Percentiles rank a stretch among this genome's conserved stretches.
These are phyloP conservation scores for Athetis lepigone DNA, from an alignment of 2,888 invertebrate genomes.

Conservation along the genomic window DNA sequence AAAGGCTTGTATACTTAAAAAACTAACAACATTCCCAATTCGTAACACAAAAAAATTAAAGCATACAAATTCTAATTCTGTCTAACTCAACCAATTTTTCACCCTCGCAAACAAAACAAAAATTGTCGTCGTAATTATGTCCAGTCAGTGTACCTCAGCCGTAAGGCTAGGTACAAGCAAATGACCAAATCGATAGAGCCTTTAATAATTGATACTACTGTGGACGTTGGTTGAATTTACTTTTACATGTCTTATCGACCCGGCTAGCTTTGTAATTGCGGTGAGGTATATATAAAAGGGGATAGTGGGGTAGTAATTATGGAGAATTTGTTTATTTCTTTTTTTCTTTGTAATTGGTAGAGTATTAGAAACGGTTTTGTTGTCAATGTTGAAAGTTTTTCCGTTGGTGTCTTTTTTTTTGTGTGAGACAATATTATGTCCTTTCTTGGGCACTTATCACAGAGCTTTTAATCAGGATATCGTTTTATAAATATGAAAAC, in stretches of 20 bases:
- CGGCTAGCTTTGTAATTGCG: slow-evolving; percentile 32
- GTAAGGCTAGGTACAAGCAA: slow-evolving; percentile 79
- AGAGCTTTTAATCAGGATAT: background rate
- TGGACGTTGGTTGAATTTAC: slow-evolving; percentile 44
- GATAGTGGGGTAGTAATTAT: slow-evolving; percentile 24
- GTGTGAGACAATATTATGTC: background rate
- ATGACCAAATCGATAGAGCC: slow-evolving; percentile 84
- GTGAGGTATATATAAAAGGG: slow-evolving; percentile 14
- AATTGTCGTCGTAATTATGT: slow-evolving; percentile 32
- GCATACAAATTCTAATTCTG: slow-evolving; percentile 11
- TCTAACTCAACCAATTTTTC: slow-evolving; percentile 9
- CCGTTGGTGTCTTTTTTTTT: background rate
- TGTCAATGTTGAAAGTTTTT: slow-evolving; percentile 8
- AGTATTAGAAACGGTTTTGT: background rate
- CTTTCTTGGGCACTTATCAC: background rate
- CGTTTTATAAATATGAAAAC: background rate
- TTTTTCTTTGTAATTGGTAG: slow-evolving; percentile 1
- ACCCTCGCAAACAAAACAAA: slow-evolving; percentile 31
- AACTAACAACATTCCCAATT: too few relatives aligned
- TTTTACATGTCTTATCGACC: slow-evolving; percentile 67
- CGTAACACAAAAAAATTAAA: slow-evolving; percentile 23
- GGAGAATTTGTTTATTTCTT: slow-evolving; percentile 22
- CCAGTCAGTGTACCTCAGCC: slow-evolving; percentile 62
- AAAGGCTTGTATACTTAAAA: too few relatives aligned
- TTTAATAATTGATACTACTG: slow-evolving; percentile 68